A percentile compares a stretch with the other conserved stretches of the same genome.
Conservation (phyloP, 2,113 vertebrate species). For the Micronycteris hirsuta region DNA sequence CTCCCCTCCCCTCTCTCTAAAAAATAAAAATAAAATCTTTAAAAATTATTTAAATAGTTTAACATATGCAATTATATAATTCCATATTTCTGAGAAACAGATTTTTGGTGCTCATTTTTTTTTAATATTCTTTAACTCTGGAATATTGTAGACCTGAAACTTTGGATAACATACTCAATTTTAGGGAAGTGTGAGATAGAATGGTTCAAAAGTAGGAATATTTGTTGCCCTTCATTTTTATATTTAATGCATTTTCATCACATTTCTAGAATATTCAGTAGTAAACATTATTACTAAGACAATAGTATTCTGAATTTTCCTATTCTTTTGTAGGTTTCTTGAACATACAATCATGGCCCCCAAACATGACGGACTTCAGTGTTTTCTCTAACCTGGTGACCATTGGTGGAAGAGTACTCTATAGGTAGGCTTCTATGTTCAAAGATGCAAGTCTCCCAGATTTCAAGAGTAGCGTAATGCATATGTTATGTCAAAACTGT, state of each 20-base stretch:
- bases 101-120: neutral
- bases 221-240: neutral
- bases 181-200: neutral
- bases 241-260: neutral
- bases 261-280: neutral
- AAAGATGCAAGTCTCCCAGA: neutral
- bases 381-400: slow-evolving; percentile 96
- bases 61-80: neutral
- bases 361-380: slow-evolving; percentile 97
- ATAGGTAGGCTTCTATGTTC: slow-evolving; percentile 84
- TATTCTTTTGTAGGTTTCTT: slow-evolving; percentile 87
- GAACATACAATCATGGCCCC: slow-evolving; percentile 98
- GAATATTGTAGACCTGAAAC: neutral
- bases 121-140: neutral
- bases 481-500: neutral
- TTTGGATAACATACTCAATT: neutral
- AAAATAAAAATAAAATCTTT: no score
- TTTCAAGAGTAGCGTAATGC: neutral
- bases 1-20: no score
- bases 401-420: slow-evolving; percentile 93
- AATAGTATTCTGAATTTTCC: neutral
- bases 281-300: neutral
- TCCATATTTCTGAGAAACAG: neutral
- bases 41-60: neutral
- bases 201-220: neutral